Base-by-base conservation (phyloP, 1,140 invertebrate genomes). In the Andrena cerasifolii region DNA sequence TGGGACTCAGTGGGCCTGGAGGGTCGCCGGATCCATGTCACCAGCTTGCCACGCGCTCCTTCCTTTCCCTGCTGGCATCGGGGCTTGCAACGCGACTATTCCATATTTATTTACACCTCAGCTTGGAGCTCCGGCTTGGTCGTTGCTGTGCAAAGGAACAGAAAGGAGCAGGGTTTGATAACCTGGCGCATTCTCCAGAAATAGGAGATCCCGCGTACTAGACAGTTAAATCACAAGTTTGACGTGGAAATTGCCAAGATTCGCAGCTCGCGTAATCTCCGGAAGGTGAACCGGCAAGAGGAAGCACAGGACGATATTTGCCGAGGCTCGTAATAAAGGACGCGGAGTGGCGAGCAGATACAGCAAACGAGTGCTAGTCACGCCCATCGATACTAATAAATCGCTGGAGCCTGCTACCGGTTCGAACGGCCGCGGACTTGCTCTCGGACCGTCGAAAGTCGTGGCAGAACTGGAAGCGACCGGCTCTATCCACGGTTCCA, bases 361-460 rank as follows among this genome's bases (percentile, higher is more conserved):
- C 10, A 79, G 63, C 43, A 24, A 71, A 71, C 59, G 65, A 59
- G 53, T 70, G 21, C 33, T 49, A 66, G 76, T 58, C 76, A 73
- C 76, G 70, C 76, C 76, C 76, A 78, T 78, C 70, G 68, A 78
- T 78, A 74, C 51, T 47, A 65, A 78, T 78, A 78, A 65, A 78
- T 78, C 59, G 51, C 14, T 40, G 18, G 7, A 24, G 10, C 53
- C 40, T 8, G 71, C 61, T 74, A 75, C 61, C 77, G 77, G 43
- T 47, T n/a, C 24, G 40, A 43, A 63, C 51, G 33, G 45, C 56
- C 31, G 21, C 2, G n/a, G 6, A 14, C 3, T 7, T 21, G 43
- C 33, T 14, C 18, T 5, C 2, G 8, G 28, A 33, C 43, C 31
- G 54, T 18, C 74, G 18, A 61, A 61, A 71, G 8, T 40, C 24